A percentile compares a stretch with the other conserved stretches of the same genome.
Evolutionary conservation across 2,888 invertebrate species (phyloP).

Genomic region (Latheticus oryzae): DNA sequence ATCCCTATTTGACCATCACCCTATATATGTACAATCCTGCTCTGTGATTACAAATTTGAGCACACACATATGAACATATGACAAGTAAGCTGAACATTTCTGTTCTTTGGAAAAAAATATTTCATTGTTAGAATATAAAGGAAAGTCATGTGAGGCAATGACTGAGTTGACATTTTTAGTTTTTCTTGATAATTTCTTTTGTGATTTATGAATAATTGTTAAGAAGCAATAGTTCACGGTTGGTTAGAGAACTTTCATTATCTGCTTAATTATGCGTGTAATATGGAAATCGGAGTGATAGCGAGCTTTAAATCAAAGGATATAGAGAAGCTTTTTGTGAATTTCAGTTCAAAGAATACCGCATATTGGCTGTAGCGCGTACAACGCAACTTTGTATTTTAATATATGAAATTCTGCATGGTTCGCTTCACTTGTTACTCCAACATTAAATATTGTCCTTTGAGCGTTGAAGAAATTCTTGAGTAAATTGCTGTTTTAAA

Average conservation of each 20-base stretch:
- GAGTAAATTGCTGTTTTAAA: no score
- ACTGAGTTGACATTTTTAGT: no score
- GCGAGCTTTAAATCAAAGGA: constrained; percentile 48
- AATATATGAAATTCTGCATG: constrained; percentile 62
- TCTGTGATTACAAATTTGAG: not conserved
- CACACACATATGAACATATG: no score
- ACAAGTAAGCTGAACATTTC: no score
- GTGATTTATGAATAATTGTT: constrained; percentile 30
- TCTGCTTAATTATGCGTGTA: constrained; percentile 60
- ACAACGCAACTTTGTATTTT: constrained; percentile 64
- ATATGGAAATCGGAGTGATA: constrained; percentile 57
- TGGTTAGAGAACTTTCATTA: constrained; percentile 57
- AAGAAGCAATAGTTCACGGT: constrained; percentile 39
- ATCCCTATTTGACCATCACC: constrained; percentile 7
- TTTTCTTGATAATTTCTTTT: not conserved
- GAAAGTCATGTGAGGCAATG: no score
- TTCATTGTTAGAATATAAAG: no score
- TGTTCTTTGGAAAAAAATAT: no score
- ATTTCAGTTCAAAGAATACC: constrained; percentile 60
- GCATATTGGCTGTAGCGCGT: constrained; percentile 56
- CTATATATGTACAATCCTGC: not conserved
- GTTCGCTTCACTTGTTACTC: constrained; percentile 62
- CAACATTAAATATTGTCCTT: constrained; percentile 61
- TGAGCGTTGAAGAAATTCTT: constrained; percentile 51
- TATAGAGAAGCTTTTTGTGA: constrained; percentile 57